Percentiles rank a stretch among this genome's conserved stretches.
These are phyloP conservation scores for Pluvialis apricaria DNA, from an alignment of 2,113 vertebrate species.

Conservation along the genomic window DNA sequence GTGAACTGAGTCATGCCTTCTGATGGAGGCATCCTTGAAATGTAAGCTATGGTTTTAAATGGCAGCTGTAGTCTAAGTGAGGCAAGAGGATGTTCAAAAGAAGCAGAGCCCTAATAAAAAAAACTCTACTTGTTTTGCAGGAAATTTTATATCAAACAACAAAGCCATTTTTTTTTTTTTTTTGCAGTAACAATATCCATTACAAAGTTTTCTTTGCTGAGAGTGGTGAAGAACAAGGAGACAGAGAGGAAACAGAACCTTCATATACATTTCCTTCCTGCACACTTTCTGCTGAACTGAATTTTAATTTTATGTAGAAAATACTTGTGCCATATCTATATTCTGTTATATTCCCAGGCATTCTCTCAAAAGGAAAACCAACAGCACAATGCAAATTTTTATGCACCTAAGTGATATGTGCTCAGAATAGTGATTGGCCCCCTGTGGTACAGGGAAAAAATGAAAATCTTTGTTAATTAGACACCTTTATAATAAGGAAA, in stretches of 20 bases:
- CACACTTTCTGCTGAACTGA: background rate
- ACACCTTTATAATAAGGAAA: conserved; percentile 66
- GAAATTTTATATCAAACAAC: background rate
- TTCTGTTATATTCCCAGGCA: conserved; percentile 44
- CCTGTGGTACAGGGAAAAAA: conserved; percentile 59
- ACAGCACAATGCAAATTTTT: conserved; percentile 73
- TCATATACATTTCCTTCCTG: background rate
- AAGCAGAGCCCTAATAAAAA: background rate
- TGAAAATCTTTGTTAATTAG: conserved; percentile 77
- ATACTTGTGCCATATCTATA: conserved; percentile 13
- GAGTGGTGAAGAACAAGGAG: background rate
- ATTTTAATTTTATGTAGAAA: conserved; percentile 11
- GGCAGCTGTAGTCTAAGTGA: background rate
- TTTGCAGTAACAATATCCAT: background rate
- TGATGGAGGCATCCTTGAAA: background rate
- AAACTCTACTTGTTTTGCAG: background rate
- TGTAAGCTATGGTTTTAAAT: background rate
- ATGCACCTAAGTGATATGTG: conserved; percentile 70
- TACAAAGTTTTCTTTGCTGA: conserved; percentile 12
- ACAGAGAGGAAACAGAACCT: background rate
- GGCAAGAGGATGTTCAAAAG: background rate
- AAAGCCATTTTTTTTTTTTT: background rate
- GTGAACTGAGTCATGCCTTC: background rate
- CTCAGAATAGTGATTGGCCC: conserved; percentile 69
- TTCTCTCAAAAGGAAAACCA: conserved; percentile 63